A percentile compares a stretch with the other conserved stretches of the same genome.
Evolutionary conservation across 1,140 invertebrate genomes (phyloP).

Genomic region (Microplitis demolitor): DNA sequence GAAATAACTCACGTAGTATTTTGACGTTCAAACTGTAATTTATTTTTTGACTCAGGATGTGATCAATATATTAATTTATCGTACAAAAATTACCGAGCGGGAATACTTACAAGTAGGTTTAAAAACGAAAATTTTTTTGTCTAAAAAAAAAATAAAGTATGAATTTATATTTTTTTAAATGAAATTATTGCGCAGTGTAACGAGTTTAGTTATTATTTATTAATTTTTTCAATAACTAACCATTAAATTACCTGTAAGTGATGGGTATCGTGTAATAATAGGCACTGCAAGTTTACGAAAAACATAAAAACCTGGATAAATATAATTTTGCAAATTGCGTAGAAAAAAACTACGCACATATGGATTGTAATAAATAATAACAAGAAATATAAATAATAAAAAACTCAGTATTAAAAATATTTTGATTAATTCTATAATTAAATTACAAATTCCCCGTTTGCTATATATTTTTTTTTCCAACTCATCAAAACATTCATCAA

Average conservation of each 20-base stretch:
- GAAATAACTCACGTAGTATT: too few relatives aligned
- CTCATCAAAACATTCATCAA: constrained; percentile 59
- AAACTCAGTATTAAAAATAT: constrained; percentile 28
- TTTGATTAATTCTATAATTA: constrained; percentile 28
- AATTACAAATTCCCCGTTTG: constrained; percentile 7
- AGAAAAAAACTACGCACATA: constrained; percentile 62
- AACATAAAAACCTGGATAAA: constrained; percentile 70
- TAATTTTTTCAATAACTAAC: neutral
- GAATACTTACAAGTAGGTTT: too few relatives aligned
- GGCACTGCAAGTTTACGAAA: constrained; percentile 69
- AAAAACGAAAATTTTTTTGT: too few relatives aligned
- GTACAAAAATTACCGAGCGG: too few relatives aligned
- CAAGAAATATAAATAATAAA: constrained; percentile 35
- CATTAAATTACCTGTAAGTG: constrained; percentile 64
- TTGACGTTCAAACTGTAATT: too few relatives aligned
- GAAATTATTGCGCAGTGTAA: constrained; percentile 8
- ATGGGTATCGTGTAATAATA: constrained; percentile 66
- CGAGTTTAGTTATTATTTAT: constrained; percentile 18
- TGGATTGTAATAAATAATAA: constrained; percentile 57
- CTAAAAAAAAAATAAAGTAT: too few relatives aligned
- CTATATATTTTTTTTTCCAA: constrained; percentile 44
- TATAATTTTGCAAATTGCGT: constrained; percentile 71
- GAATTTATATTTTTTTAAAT: too few relatives aligned
- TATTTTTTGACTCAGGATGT: too few relatives aligned
- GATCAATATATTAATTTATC: too few relatives aligned